Base-by-base conservation (phyloP, 2,888 invertebrate species). In the Cosmorhoe ocellata region DNA sequence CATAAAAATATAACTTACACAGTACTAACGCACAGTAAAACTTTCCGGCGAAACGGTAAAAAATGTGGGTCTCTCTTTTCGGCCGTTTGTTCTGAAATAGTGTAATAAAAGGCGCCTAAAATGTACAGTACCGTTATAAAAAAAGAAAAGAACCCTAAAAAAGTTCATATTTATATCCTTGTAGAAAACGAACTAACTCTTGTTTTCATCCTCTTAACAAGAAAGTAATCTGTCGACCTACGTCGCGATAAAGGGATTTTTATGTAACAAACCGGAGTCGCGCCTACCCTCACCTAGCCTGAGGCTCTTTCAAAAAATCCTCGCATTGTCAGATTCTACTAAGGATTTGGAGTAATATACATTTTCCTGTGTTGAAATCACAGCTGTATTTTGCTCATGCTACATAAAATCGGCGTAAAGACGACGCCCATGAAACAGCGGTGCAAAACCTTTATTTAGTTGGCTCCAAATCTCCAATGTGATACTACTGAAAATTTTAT, bases 171-270 rank as follows among this genome's bases (percentile, higher is more conserved):
- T 82, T 81, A 83, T 80, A 83, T 79, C 78, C 79, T 79, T 78
- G 76, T 78, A 76, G 78, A 80, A 81, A 84, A 79, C 77, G 79
- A 82, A 83, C 82, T 79, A 78, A 81, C 79, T 87, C 86, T 84
- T 88, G 85, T 86, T 86, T 84, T 84, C 79, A 86, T 85, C 84
- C 81, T 85, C 79, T 87, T 88, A 89, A 90, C 90, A 87, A 85
- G 89, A 85, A 87, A 88, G 85, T 89, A 89, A 89, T 89, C 87
- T 89, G 86, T 86, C 84, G 86, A 83, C 85, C 81, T 81, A 77
- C 80, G 81, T 80, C 76, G 84, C 84, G 85, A 86, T 88, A 89
- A 87, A 88, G 77, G 83, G 81, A 89, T 90, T 90, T 89, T 90
- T 90, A 84, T 90, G 87, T 89, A 81, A 85, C 86, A 86, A 87